Conservation (phyloP, 2,888 invertebrate genomes). For the Caenorhabditis sp. region DNA sequence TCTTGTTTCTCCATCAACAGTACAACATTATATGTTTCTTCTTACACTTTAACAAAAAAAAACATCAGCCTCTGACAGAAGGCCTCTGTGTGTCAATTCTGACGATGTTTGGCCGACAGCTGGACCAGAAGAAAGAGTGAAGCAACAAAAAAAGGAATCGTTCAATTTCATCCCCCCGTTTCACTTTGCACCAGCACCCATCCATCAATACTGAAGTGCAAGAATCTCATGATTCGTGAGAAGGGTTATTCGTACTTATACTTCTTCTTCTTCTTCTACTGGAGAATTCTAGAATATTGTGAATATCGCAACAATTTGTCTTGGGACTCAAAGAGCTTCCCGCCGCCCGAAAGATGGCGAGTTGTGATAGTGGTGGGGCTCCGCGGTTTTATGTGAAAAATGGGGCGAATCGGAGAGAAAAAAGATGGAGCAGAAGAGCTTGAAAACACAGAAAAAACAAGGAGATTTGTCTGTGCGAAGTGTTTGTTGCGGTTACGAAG, state of each 20-base stretch:
- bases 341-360: conserved; percentile 40
- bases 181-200: conserved; percentile 40
- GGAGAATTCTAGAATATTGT: neutral
- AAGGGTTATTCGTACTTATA: conserved; percentile 1
- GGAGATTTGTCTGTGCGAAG: conserved; percentile 31
- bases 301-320: conserved; percentile 41
- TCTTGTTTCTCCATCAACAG: conserved; percentile 11
- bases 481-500: conserved; percentile 33
- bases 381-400: conserved; percentile 48
- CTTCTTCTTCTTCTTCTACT: conserved; percentile 11
- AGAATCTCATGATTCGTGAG: conserved; percentile 24
- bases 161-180: neutral
- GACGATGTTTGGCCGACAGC: conserved; percentile 38
- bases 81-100: conserved; percentile 3
- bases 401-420: conserved; percentile 1
- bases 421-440: neutral
- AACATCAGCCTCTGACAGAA: neutral
- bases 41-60: conserved; percentile 17
- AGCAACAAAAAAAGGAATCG: conserved; percentile 17
- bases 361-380: conserved; percentile 43
- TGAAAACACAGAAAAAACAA: conserved; percentile 38
- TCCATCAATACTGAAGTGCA: conserved; percentile 33
- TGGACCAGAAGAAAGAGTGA: conserved; percentile 9
- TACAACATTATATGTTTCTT: neutral
- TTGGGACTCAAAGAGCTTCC: conserved; percentile 24